Evolutionary conservation across 2,888 invertebrate genomes (phyloP).

Genomic region (Pterobdella sp.): DNA sequence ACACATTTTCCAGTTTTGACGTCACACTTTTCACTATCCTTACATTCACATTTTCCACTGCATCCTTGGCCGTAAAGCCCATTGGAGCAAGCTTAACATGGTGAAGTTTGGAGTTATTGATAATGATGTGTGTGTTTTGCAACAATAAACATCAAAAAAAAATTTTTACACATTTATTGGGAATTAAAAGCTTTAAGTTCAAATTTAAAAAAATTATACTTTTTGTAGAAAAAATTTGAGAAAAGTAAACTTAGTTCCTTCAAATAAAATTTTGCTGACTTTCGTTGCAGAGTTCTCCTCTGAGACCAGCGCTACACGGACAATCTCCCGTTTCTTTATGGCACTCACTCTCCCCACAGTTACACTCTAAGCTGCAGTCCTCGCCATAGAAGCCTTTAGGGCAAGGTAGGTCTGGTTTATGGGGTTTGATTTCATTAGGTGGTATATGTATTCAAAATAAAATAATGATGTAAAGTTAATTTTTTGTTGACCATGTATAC

Average conservation of each 20-base stretch:
- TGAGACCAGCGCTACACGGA: constrained; percentile 52
- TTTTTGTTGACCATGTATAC: no score
- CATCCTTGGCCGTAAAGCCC: constrained; percentile 49
- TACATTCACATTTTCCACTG: constrained; percentile 46
- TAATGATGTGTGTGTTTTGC: no score
- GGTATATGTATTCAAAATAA: no score
- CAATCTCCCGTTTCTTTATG: constrained; percentile 66
- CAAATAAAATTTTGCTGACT: constrained; percentile 56
- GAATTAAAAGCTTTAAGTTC: no score
- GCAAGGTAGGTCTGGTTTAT: constrained; percentile 39
- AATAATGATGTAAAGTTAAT: no score
- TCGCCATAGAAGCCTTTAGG: constrained; percentile 43
- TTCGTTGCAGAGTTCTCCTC: constrained; percentile 51
- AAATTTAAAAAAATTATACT: no score
- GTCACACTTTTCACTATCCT: constrained; percentile 30
- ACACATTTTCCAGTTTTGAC: neutral
- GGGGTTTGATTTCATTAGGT: no score
- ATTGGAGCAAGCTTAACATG: neutral
- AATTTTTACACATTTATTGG: no score
- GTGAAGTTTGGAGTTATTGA: no score
- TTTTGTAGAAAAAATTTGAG: no score
- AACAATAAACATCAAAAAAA: no score
- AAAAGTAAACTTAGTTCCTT: neutral
- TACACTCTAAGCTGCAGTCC: constrained; percentile 43
- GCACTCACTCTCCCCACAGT: constrained; percentile 41